Conservation (phyloP, 2,888 invertebrate genomes). For the Melanargia galathea region DNA sequence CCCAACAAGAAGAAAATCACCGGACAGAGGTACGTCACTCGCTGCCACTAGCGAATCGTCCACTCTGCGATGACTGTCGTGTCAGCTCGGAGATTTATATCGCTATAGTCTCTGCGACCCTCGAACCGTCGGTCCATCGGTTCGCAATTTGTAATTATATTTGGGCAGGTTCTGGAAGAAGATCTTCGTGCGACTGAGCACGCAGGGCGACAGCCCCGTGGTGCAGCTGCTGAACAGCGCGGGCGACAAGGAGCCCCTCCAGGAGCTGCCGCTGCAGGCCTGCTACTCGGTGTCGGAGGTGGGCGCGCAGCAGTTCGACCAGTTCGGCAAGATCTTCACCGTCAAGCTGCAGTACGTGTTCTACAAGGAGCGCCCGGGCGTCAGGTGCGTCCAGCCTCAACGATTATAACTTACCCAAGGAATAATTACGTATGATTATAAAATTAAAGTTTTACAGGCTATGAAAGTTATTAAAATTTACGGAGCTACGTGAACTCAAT, state of each 20-base stretch:
- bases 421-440: too few species aligned
- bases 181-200: constrained; percentile 91
- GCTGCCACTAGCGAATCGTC: neutral
- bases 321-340: constrained; percentile 99
- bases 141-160: neutral
- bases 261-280: constrained; percentile 96
- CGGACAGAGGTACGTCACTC: constrained; percentile 84
- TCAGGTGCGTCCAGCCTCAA: constrained; percentile 64
- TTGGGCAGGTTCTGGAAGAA: constrained; percentile 95
- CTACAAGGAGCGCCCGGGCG: constrained; percentile 98
- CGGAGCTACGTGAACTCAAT: too few species aligned
- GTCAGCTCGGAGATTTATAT: neutral
- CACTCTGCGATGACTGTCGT: neutral
- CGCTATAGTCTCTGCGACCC: too few species aligned
- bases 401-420: too few species aligned
- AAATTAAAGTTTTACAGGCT: too few species aligned
- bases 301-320: constrained; percentile 98
- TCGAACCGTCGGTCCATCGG: too few species aligned
- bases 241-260: constrained; percentile 95
- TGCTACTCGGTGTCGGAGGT: constrained; percentile 98
- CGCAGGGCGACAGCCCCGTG: constrained; percentile 91
- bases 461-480: neutral
- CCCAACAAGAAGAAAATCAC: constrained; percentile 98
- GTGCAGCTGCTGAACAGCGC: constrained; percentile 92
- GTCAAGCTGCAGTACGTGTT: constrained; percentile 98